These are phyloP conservation scores for Poeciliopsis retropinna DNA, from an alignment of 2,113 vertebrate genomes.

Conservation along the genomic window DNA sequence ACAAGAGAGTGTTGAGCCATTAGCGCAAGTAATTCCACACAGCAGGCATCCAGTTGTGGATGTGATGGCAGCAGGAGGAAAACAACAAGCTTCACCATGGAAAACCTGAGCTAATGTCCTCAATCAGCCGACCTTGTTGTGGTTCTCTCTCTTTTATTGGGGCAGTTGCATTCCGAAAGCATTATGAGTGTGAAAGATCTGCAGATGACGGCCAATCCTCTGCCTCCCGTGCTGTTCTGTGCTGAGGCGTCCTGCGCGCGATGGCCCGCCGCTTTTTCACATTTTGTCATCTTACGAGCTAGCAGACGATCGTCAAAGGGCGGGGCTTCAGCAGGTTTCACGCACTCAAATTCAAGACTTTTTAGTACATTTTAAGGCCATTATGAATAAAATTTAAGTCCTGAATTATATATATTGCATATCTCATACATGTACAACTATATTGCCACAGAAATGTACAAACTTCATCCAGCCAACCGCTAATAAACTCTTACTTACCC, in stretches of 20 bases:
- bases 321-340: too few species aligned
- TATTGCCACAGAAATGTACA: too few species aligned
- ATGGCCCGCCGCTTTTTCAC: neutral
- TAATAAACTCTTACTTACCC: too few species aligned
- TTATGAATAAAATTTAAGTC: too few species aligned
- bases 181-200: constrained; percentile 38
- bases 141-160: constrained; percentile 47
- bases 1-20: constrained; percentile 81
- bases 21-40: constrained; percentile 81
- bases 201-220: constrained; percentile 46
- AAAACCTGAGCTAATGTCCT: constrained; percentile 74
- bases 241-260: too few species aligned
- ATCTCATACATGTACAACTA: too few species aligned
- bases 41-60: constrained; percentile 80
- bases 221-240: constrained; percentile 14
- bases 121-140: constrained; percentile 67
- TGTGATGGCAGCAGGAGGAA: constrained; percentile 66
- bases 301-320: neutral
- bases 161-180: constrained; percentile 49
- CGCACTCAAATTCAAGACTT: too few species aligned
- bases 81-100: constrained; percentile 68
- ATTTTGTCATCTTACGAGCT: neutral
- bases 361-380: too few species aligned
- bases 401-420: too few species aligned
- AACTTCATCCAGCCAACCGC: too few species aligned